A percentile compares a stretch with the other conserved stretches of the same genome.
Evolutionary conservation across 2,797 vertebrate species (phyloP).

Genomic region (Cossypha polioptera): DNA sequence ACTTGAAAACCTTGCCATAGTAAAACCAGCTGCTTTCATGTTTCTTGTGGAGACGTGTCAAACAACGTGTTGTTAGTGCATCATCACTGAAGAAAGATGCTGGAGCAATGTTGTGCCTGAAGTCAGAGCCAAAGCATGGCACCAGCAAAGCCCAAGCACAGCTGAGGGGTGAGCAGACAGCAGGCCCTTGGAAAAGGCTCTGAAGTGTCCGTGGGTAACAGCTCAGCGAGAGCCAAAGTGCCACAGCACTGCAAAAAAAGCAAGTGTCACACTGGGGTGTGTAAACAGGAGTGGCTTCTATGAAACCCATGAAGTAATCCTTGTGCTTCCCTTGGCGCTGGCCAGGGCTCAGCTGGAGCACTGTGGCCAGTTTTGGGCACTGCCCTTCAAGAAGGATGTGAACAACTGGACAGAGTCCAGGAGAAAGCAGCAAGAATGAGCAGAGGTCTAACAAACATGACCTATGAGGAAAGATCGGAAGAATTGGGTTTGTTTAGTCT

Average conservation of each 20-base stretch:
- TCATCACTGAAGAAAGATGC: background rate
- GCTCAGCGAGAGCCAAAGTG: background rate
- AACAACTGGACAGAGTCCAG: slow-evolving; percentile 50
- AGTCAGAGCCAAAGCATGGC: background rate
- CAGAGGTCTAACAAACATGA: slow-evolving; percentile 67
- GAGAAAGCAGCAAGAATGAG: slow-evolving; percentile 48
- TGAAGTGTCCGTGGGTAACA: background rate
- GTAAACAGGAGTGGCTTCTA: background rate
- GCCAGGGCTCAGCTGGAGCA: background rate
- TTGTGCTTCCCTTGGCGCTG: background rate
- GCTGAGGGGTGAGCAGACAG: background rate
- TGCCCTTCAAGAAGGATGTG: background rate
- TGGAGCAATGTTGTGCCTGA: background rate
- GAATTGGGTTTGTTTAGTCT: slow-evolving; percentile 66
- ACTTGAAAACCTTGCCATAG: background rate
- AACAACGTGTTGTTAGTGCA: background rate
- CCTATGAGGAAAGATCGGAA: slow-evolving; percentile 57
- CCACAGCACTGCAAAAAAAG: background rate
- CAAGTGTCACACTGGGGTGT: background rate
- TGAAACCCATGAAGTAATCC: background rate
- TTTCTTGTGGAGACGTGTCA: background rate
- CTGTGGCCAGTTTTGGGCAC: slow-evolving; percentile 31
- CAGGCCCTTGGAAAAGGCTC: background rate
- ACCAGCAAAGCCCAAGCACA: accelerated
- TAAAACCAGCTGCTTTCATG: background rate